Conservation (phyloP, 2,113 vertebrate genomes). For the Melanocharis versteri region DNA sequence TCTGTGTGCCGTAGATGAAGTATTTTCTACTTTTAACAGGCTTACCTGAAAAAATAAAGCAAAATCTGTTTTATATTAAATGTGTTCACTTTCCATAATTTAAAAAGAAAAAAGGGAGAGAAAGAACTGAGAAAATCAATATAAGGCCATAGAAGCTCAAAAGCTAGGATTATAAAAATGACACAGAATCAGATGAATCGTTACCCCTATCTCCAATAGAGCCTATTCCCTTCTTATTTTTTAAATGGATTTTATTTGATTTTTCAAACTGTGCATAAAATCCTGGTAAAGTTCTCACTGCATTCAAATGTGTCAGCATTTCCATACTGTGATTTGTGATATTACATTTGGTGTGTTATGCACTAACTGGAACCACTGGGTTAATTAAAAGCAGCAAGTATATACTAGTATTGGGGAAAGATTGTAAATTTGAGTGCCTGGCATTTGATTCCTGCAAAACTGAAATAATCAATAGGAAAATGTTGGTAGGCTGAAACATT, state of each 20-base stretch:
- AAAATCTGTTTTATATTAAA: constrained; percentile 60
- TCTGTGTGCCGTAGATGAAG: constrained; percentile 2
- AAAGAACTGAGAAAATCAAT: constrained; percentile 20
- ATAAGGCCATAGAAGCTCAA: constrained; percentile 8
- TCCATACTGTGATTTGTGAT: not conserved
- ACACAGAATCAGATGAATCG: not conserved
- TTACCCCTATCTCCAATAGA: not conserved
- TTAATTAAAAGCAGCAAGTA: not conserved
- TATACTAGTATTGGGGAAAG: not conserved
- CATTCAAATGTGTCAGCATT: not conserved
- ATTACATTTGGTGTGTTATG: not conserved
- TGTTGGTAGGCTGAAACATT: not conserved
- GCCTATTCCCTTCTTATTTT: not conserved
- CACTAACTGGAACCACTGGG: not conserved
- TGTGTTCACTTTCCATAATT: constrained; percentile 13
- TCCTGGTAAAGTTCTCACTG: not conserved
- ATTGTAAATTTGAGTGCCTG: not conserved
- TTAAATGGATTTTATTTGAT: not conserved
- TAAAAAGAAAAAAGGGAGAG: not conserved
- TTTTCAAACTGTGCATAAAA: not conserved
- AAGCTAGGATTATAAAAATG: constrained; percentile 35
- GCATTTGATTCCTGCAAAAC: not conserved
- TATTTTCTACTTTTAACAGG: constrained; percentile 29
- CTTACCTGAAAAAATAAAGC: constrained; percentile 52
- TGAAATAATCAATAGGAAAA: not conserved